Conservation (phyloP, 2,888 invertebrate genomes). For the Auanema freiburgensis region DNA sequence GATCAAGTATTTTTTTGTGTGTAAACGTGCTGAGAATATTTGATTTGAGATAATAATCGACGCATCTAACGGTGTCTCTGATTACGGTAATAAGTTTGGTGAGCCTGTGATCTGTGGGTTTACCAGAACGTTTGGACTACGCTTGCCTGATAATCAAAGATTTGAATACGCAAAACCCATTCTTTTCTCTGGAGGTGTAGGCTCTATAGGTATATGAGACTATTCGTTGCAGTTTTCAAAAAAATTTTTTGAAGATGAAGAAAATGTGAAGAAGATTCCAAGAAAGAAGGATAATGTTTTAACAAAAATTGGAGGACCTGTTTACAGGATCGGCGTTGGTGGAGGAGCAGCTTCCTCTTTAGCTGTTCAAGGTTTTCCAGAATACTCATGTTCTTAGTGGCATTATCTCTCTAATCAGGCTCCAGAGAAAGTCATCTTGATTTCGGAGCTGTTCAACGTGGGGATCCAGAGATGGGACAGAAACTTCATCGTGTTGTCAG, state of each 20-base stretch:
- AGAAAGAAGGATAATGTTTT: conserved; percentile 71
- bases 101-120: conserved; percentile 92
- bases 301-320: conserved; percentile 93
- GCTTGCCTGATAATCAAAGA: conserved; percentile 66
- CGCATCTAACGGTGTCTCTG: conserved; percentile 95
- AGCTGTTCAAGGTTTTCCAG: conserved; percentile 67
- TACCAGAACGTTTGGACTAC: conserved; percentile 84
- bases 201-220: conserved; percentile 77
- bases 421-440: conserved; percentile 78
- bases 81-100: conserved; percentile 97
- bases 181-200: conserved; percentile 96
- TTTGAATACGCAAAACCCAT: conserved; percentile 96
- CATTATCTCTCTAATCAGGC: conserved; percentile 70
- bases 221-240: conserved; percentile 33
- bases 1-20: conserved; percentile 72
- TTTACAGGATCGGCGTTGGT: conserved; percentile 95
- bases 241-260: conserved; percentile 34
- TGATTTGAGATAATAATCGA: conserved; percentile 74
- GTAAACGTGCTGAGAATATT: no score
- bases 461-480: conserved; percentile 97
- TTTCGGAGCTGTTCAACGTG: conserved; percentile 93
- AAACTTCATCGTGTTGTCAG: conserved; percentile 90
- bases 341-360: conserved; percentile 98
- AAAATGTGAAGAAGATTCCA: conserved; percentile 27
- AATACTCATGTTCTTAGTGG: not conserved